A percentile compares a stretch with the other conserved stretches of the same genome.
Evolutionary conservation across 2,797 vertebrate species (phyloP).

Genomic region (Acipenser ruthenus): DNA sequence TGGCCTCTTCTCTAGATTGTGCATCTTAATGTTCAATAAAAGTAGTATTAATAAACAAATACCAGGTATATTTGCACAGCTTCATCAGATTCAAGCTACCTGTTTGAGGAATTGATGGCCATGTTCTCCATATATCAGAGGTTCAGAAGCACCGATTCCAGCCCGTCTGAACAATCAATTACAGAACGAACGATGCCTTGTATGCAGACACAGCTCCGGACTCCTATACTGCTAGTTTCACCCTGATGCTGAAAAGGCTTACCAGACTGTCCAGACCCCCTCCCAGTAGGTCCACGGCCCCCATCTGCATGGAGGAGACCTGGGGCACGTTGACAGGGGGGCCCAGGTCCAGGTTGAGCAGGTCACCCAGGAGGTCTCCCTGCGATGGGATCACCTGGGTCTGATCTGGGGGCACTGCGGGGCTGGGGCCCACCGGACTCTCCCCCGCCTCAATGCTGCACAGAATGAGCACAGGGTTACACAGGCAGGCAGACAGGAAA

Average conservation of each 20-base stretch:
- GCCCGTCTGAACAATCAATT: too few relatives aligned
- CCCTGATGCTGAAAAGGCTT: constrained; percentile 37
- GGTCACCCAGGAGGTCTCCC: constrained; percentile 89
- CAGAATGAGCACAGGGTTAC: neutral
- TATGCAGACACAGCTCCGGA: too few relatives aligned
- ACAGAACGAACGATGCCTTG: too few relatives aligned
- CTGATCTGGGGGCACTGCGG: constrained; percentile 74
- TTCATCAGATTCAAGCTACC: too few relatives aligned
- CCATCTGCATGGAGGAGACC: constrained; percentile 91
- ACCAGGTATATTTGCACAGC: too few relatives aligned
- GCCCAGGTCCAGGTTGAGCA: constrained; percentile 91
- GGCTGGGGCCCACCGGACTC: constrained; percentile 78
- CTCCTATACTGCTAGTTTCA: neutral
- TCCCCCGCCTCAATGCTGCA: constrained; percentile 85
- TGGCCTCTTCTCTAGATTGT: too few relatives aligned
- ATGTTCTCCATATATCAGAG: too few relatives aligned
- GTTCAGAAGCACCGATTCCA: too few relatives aligned
- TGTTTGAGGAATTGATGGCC: too few relatives aligned
- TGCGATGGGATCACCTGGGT: constrained; percentile 88
- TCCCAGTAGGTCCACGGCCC: constrained; percentile 90
- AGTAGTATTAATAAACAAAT: too few relatives aligned
- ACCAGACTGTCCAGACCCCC: constrained; percentile 94
- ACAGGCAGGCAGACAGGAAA: neutral
- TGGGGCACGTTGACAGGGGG: constrained; percentile 90
- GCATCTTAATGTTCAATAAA: too few relatives aligned